Conservation (phyloP, 2,888 invertebrate species). For the Trissolcus japonicus region DNA sequence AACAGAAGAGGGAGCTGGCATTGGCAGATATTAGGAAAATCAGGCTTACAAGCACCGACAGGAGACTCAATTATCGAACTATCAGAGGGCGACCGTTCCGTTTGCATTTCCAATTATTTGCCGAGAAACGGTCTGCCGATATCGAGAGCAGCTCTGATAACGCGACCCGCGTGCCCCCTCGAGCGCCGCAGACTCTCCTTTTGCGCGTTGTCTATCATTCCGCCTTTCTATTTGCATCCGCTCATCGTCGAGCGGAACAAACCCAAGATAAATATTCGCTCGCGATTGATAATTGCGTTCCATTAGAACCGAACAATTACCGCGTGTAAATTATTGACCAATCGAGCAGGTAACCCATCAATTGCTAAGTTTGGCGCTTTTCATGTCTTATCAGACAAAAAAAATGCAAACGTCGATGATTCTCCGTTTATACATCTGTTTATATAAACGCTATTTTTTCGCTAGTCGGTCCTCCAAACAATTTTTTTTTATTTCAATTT, state of each 20-base stretch:
- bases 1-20: slow-evolving; percentile 51
- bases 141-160: slow-evolving; percentile 64
- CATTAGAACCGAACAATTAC: slow-evolving; percentile 32
- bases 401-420: too few relatives aligned
- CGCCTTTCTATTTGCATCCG: slow-evolving; percentile 40
- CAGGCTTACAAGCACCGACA: slow-evolving; percentile 72
- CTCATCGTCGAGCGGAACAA: slow-evolving; percentile 12
- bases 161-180: slow-evolving; percentile 33
- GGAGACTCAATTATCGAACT: slow-evolving; percentile 76
- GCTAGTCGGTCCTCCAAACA: too few relatives aligned
- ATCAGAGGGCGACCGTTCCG: slow-evolving; percentile 73
- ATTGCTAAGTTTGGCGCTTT: too few relatives aligned
- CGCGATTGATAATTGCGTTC: slow-evolving; percentile 32
- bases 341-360: slow-evolving; percentile 1
- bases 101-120: slow-evolving; percentile 76
- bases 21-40: slow-evolving; percentile 58
- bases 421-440: too few relatives aligned
- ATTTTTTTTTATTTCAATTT: too few relatives aligned
- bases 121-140: slow-evolving; percentile 75
- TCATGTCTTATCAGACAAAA: too few relatives aligned
- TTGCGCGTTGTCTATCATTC: slow-evolving; percentile 57
- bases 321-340: slow-evolving; percentile 24
- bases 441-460: too few relatives aligned
- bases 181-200: slow-evolving; percentile 35
- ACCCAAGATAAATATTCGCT: slow-evolving; percentile 35